Evolutionary conservation across 35 echinoderm and acorn worm genomes (phyloP).

Genomic region (Apostichopus parvimensis): DNA sequence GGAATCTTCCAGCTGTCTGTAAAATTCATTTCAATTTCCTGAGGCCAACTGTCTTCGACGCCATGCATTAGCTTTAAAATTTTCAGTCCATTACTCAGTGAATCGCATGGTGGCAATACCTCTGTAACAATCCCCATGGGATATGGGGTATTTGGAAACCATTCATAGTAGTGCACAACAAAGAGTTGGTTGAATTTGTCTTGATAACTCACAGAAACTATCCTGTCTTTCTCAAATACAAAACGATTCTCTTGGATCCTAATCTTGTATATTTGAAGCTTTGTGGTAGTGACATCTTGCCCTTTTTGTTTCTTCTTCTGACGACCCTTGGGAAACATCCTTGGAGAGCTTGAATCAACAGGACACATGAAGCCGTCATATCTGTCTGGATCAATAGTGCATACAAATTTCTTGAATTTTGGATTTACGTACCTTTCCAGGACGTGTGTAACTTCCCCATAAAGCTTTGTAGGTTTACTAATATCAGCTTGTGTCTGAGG

Average conservation of each 20-base stretch:
- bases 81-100: slow-evolving; percentile 48
- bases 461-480: slow-evolving; percentile 56
- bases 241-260: neutral
- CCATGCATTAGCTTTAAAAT: slow-evolving; percentile 83
- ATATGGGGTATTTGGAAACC: slow-evolving; percentile 59
- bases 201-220: neutral
- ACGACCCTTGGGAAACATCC: slow-evolving; percentile 58
- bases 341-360: slow-evolving; percentile 79
- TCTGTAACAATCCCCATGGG: slow-evolving; percentile 78
- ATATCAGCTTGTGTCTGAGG: slow-evolving; percentile 45
- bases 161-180: slow-evolving; percentile 85
- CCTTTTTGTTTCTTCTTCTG: slow-evolving; percentile 39
- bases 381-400: slow-evolving; percentile 79
- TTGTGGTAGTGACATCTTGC: neutral
- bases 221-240: neutral
- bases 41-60: slow-evolving; percentile 66
- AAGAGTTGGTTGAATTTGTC: slow-evolving; percentile 77
- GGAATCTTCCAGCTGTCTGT: slow-evolving; percentile 77
- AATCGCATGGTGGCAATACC: slow-evolving; percentile 57
- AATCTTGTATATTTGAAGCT: slow-evolving; percentile 24
- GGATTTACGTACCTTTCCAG: slow-evolving; percentile 69
- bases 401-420: slow-evolving; percentile 73
- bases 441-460: slow-evolving; percentile 76
- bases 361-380: slow-evolving; percentile 84
- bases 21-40: slow-evolving; percentile 45